Base-by-base conservation (phyloP, 1,140 invertebrate genomes). In the Drosophila bipectinata region DNA sequence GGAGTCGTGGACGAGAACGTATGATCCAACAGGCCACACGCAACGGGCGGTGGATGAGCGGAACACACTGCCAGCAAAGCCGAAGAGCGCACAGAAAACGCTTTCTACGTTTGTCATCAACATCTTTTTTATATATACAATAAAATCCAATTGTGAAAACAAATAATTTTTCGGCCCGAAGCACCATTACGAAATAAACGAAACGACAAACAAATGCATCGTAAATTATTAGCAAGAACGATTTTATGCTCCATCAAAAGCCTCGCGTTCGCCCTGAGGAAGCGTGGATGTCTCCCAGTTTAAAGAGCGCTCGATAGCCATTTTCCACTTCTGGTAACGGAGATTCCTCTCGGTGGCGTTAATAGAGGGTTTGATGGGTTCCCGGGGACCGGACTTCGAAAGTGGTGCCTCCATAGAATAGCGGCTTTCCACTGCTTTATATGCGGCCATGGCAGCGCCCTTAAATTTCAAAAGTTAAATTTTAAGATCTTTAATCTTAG, bases 301-400 rank as follows among this genome's bases (percentile, higher is more conserved):
- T 66, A 97, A 93, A 6, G 95, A 96, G 47, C 96, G 93, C 68
- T 96, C 94, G 1, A 98, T 94, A 1, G 96, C 97, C 94, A 96
- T 95, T 92, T 97, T 97, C 97, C 97, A 98, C 66, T 95, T 94
- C 34, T 94, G 93, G 85, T 96, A 97, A 47, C 94, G 94, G 6
- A 94, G 92, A 79, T 97, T 95, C 39, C 96, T 92, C 94, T 96
- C 95, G 79, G 94, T 92, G 67, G 95, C 93, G n/a, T 91, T 92
- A 21, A 97, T 94, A n/a, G 92, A 82, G 0, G 96, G 95, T 5
- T 85, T 88, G 77, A 96, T 97, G n/a, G 93, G 14, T 3, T 82
- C 62, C 10, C 75, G 73, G 0, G 49, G 54, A 0, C 76, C 77
- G 91, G 93, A 92, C 85, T 94, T 81, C 0, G 78, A 85, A 4